Evolutionary conservation across 92 coral and sea anemone species (phyloP).

Genomic region (Porites cylindrica): DNA sequence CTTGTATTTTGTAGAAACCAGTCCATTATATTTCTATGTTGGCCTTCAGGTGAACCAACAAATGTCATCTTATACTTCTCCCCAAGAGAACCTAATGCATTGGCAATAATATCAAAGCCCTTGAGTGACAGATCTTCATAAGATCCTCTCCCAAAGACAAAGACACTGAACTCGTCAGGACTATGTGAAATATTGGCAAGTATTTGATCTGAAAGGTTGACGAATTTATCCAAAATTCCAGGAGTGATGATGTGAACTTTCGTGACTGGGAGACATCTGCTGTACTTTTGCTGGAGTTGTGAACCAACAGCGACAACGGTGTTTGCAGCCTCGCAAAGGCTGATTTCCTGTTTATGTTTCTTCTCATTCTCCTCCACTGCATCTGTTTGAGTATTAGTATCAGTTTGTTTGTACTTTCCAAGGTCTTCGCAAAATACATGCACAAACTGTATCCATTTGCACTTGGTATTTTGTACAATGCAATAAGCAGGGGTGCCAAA

Average conservation of each 20-base stretch:
- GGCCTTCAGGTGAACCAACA: conserved; percentile 13
- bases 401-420: background rate
- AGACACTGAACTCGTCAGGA: background rate
- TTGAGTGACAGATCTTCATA: conserved; percentile 13
- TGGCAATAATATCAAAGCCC: conserved; percentile 17
- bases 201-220: background rate
- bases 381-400: background rate
- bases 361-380: conserved; percentile 2
- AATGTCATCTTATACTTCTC: background rate
- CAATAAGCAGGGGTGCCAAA: conserved; percentile 1
- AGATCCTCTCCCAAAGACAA: conserved; percentile 10
- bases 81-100: conserved; percentile 9
- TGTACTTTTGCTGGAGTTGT: background rate
- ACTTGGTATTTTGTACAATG: background rate
- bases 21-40: background rate
- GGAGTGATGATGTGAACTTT: background rate
- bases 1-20: background rate
- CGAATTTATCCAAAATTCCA: conserved; percentile 16
- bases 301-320: conserved; percentile 20
- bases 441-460: conserved; percentile 16
- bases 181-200: background rate
- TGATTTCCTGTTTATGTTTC: background rate
- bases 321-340: background rate
- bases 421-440: conserved; percentile 15
- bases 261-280: background rate